Evolutionary conservation across 2,113 vertebrate species (phyloP).

Genomic region (Semicossyphus pulcher): DNA sequence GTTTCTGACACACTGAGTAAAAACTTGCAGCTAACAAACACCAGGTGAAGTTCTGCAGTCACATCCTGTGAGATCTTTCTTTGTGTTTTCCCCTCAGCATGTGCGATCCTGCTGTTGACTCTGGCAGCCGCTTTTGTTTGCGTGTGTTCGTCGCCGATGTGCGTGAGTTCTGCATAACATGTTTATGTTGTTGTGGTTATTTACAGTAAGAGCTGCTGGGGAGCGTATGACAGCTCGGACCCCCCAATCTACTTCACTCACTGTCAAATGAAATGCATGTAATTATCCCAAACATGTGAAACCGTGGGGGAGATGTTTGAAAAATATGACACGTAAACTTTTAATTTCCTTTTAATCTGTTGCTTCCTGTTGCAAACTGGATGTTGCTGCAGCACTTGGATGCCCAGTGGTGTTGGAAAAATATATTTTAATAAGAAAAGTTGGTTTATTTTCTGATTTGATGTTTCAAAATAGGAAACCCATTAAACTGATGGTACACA

Average conservation of each 20-base stretch:
- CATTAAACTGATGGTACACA: no score
- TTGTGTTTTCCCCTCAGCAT: slow-evolving; percentile 1
- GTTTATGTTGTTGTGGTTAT: slow-evolving; percentile 21
- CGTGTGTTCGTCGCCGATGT: not conserved
- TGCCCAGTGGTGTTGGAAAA: no score
- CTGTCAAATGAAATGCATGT: slow-evolving; percentile 17
- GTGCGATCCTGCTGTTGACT: slow-evolving; percentile 38
- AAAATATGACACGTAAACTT: no score
- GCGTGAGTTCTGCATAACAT: slow-evolving; percentile 15
- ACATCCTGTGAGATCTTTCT: slow-evolving; percentile 7
- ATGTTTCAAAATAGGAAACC: not conserved
- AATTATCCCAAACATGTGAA: no score
- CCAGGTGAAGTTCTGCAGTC: slow-evolving; percentile 11
- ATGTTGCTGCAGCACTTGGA: no score
- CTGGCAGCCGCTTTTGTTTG: slow-evolving; percentile 15
- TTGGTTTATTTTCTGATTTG: no score
- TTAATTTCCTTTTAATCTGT: not conserved
- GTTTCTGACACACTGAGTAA: slow-evolving; percentile 15
- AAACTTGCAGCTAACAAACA: slow-evolving; percentile 20
- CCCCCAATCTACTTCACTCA: not conserved
- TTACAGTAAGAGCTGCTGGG: not conserved
- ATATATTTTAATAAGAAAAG: no score
- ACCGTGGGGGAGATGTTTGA: no score
- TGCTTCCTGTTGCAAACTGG: not conserved
- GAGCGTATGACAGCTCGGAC: not conserved